These are phyloP conservation scores for Pseudochirops cupreus DNA, from an alignment of 2,797 vertebrate species.

Conservation along the genomic window DNA sequence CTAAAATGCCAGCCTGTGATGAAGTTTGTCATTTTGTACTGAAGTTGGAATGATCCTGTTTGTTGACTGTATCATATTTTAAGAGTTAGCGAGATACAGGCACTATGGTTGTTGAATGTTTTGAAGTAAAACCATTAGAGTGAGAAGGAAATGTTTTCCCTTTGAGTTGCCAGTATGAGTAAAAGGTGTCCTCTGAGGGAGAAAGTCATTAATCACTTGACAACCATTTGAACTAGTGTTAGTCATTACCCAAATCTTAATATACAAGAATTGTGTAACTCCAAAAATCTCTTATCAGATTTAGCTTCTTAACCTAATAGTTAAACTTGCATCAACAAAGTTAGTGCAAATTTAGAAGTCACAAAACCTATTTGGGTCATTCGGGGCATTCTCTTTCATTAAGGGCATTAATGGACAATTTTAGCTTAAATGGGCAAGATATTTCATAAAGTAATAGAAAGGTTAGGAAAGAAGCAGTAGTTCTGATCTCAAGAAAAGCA, in stretches of 20 bases:
- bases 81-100: conserved; percentile 25
- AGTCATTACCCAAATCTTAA: conserved; percentile 30
- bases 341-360: neutral
- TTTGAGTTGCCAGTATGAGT: conserved; percentile 12
- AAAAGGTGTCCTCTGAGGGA: conserved; percentile 22
- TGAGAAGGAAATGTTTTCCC: conserved; percentile 37
- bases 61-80: conserved; percentile 25
- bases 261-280: conserved; percentile 34
- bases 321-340: neutral
- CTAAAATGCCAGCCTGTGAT: conserved; percentile 22
- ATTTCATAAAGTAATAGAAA: neutral
- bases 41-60: conserved; percentile 16
- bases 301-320: conserved; percentile 42
- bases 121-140: neutral
- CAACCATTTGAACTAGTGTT: conserved; percentile 7
- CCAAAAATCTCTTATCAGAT: conserved; percentile 29
- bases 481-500: neutral
- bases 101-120: conserved; percentile 27
- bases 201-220: conserved; percentile 14
- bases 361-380: neutral
- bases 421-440: neutral
- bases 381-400: neutral
- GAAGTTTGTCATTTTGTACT: conserved; percentile 5
- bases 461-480: neutral
- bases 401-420: neutral